A percentile compares a stretch with the other conserved stretches of the same genome.
phyloP scores from a whole-genome alignment of 2,797 vertebrate genomes.

The Sternarchorhynchus goeldii region DNA sequence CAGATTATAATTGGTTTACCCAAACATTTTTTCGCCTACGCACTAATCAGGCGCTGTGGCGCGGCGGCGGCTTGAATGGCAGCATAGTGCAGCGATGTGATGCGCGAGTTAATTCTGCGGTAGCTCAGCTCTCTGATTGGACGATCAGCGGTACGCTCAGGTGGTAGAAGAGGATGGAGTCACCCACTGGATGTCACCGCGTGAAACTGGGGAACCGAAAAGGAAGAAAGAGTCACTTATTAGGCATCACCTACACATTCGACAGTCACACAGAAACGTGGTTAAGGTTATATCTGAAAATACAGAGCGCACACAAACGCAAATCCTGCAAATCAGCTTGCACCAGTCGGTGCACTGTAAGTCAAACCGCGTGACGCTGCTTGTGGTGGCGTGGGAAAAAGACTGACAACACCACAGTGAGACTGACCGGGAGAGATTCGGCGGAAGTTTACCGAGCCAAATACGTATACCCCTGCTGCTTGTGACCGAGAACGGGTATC shows the following conservation, averaged over 20 bases:
- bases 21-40: not conserved
- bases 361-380: slow-evolving; percentile 45
- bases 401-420: slow-evolving; percentile 14
- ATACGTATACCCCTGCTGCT: slow-evolving; percentile 38
- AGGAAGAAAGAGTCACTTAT: slow-evolving; percentile 49
- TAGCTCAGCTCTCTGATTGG: slow-evolving; percentile 49
- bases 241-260: not conserved
- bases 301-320: not conserved
- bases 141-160: slow-evolving; percentile 59
- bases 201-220: slow-evolving; percentile 35
- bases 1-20: slow-evolving; percentile 18
- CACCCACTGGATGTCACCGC: slow-evolving; percentile 47
- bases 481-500: slow-evolving; percentile 58
- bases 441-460: slow-evolving; percentile 70
- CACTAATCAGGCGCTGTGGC: not conserved
- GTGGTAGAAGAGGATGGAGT: slow-evolving; percentile 59
- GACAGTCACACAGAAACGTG: not conserved
- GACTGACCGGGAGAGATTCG: slow-evolving; percentile 57
- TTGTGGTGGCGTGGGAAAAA: slow-evolving; percentile 46
- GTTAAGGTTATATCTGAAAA: not conserved
- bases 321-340: slow-evolving; percentile 47
- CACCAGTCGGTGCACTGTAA: slow-evolving; percentile 37
- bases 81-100: not conserved
- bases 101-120: too few relatives aligned
- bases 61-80: slow-evolving; percentile 10